Conservation (phyloP, 2,888 invertebrate species). For the Diogma glabrata region DNA sequence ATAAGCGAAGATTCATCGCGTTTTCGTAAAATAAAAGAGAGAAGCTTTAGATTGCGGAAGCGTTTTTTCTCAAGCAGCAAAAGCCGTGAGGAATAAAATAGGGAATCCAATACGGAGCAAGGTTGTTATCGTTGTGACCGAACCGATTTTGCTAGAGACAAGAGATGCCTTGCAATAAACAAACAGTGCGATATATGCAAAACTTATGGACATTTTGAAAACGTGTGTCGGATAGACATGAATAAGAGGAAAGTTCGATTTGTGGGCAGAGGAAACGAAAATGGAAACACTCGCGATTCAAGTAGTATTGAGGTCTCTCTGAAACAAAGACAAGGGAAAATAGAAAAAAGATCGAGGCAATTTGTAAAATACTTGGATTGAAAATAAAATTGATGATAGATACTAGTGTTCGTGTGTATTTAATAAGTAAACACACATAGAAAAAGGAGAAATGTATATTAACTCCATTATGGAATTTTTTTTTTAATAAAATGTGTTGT, state of each 20-base stretch:
- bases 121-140: background rate
- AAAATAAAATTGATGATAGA: background rate
- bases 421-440: background rate
- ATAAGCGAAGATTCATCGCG: background rate
- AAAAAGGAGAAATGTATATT: background rate
- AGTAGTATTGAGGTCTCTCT: background rate
- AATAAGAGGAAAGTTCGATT: background rate
- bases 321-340: background rate
- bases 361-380: background rate
- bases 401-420: background rate
- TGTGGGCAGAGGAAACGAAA: background rate
- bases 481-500: too few relatives aligned
- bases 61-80: background rate
- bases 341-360: background rate
- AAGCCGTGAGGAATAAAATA: background rate
- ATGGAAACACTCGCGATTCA: background rate
- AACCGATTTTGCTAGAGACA: background rate
- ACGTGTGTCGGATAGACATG: slow-evolving; percentile 10
- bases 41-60: background rate
- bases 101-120: background rate
- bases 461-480: too few relatives aligned
- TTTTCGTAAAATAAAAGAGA: too few relatives aligned
- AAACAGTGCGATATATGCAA: slow-evolving; percentile 11
- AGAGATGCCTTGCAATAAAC: slow-evolving; percentile 12
- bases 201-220: slow-evolving; percentile 8